These are phyloP conservation scores for Antheraea assamensis DNA, from an alignment of 2,888 invertebrate species.

Conservation along the genomic window DNA sequence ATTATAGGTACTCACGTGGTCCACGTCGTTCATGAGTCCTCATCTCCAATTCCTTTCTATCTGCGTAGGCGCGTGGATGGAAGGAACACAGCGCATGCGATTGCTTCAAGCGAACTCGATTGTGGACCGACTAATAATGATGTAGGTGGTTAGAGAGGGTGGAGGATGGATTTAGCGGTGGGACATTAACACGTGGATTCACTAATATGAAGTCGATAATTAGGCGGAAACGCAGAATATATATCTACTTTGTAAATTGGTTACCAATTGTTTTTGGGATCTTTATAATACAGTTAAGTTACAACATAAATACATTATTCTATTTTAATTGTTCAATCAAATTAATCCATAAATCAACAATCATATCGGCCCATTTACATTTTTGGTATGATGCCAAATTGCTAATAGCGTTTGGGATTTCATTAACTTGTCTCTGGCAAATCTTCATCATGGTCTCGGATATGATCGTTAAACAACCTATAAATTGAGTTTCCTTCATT, in stretches of 20 bases:
- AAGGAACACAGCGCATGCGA: too few relatives aligned
- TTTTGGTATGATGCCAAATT: conserved; percentile 17
- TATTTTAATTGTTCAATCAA: neutral
- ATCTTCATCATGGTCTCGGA: conserved; percentile 1
- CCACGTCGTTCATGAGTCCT: too few relatives aligned
- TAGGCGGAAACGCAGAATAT: too few relatives aligned
- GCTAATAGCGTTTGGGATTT: conserved; percentile 6
- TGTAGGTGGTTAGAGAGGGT: too few relatives aligned
- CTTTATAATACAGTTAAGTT: neutral
- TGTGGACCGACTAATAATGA: too few relatives aligned
- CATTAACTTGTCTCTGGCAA: conserved; percentile 16
- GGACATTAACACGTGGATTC: too few relatives aligned
- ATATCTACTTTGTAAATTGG: neutral
- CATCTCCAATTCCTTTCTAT: too few relatives aligned
- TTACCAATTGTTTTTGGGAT: neutral
- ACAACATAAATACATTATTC: neutral
- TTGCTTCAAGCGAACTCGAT: too few relatives aligned
- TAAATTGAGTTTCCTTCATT: conserved; percentile 5
- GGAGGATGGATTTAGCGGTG: too few relatives aligned
- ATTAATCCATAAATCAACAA: conserved; percentile 4
- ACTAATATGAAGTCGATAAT: too few relatives aligned
- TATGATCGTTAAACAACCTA: conserved; percentile 3
- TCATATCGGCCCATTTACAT: conserved; percentile 9
- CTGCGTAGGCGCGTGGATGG: too few relatives aligned
- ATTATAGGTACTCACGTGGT: too few relatives aligned